A percentile compares a stretch with the other conserved stretches of the same genome.
Evolutionary conservation across 2,797 vertebrate species (phyloP).

Genomic region (Agapornis canus): DNA sequence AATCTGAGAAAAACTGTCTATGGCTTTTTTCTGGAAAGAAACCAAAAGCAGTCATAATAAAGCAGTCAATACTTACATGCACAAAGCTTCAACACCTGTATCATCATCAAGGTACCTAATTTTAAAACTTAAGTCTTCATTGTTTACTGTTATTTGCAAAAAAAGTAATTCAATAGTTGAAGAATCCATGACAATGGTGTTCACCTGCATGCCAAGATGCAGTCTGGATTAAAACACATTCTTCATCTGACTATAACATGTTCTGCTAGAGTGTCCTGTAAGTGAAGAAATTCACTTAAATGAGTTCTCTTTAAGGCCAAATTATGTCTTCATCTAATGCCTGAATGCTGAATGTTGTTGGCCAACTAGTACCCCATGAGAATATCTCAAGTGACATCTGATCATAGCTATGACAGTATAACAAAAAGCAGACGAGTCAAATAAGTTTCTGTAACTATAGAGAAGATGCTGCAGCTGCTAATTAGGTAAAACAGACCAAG

Average conservation of each 20-base stretch:
- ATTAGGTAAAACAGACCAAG: slow-evolving; percentile 8
- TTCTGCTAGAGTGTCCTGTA: background rate
- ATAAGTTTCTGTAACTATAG: background rate
- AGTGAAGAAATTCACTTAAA: background rate
- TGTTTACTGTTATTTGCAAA: background rate
- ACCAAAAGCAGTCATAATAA: background rate
- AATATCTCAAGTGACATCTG: background rate
- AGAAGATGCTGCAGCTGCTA: slow-evolving; percentile 1
- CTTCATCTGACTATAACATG: background rate
- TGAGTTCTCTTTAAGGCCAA: background rate
- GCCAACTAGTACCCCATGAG: background rate
- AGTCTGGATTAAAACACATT: background rate
- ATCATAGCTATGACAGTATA: background rate
- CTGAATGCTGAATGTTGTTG: background rate
- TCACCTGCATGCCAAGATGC: background rate
- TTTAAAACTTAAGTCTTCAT: background rate
- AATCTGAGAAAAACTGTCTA: background rate
- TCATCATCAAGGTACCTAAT: background rate
- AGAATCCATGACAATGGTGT: background rate
- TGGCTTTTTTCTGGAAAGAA: background rate
- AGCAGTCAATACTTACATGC: background rate
- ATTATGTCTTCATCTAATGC: background rate
- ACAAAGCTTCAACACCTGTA: background rate
- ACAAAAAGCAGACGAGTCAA: slow-evolving; percentile 7
- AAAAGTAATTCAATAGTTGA: background rate